Conservation (phyloP, 1,140 invertebrate species). For the Melipona quadrifasciata region DNA sequence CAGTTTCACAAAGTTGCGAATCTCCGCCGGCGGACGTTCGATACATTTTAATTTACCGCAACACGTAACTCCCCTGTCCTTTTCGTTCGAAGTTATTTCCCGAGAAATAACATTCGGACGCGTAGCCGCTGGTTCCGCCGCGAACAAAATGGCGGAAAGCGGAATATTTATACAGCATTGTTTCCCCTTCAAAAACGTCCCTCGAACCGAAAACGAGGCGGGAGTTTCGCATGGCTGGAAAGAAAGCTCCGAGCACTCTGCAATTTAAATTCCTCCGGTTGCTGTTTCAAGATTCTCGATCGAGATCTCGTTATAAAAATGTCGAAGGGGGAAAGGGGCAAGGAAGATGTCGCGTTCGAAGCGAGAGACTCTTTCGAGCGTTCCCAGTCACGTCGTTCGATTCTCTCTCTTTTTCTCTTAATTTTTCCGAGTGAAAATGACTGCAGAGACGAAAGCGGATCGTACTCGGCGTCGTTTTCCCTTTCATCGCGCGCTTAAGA, state of each 20-base stretch:
- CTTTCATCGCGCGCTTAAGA: neutral
- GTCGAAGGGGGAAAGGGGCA: neutral
- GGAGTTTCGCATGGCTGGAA: neutral
- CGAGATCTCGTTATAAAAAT: neutral
- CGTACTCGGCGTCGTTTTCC: slow-evolving; percentile 1
- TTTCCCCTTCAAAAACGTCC: neutral
- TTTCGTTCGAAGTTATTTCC: neutral
- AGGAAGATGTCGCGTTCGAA: neutral
- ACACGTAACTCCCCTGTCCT: neutral
- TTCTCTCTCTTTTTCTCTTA: no score
- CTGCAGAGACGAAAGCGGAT: no score
- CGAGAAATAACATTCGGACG: neutral
- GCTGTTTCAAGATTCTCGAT: neutral
- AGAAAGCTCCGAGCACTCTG: neutral
- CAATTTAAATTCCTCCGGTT: neutral
- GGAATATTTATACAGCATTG: neutral
- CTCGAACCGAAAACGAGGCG: neutral
- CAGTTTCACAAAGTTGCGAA: neutral
- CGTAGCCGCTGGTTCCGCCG: neutral
- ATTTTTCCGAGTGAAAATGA: neutral
- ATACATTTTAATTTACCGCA: slow-evolving; percentile 4
- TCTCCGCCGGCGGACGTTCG: neutral
- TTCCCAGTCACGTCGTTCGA: no score
- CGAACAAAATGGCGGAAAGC: neutral
- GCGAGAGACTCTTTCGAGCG: neutral